phyloP scores from a whole-genome alignment of 2,797 vertebrate genomes.

The Petrocephalus sullivani region DNA sequence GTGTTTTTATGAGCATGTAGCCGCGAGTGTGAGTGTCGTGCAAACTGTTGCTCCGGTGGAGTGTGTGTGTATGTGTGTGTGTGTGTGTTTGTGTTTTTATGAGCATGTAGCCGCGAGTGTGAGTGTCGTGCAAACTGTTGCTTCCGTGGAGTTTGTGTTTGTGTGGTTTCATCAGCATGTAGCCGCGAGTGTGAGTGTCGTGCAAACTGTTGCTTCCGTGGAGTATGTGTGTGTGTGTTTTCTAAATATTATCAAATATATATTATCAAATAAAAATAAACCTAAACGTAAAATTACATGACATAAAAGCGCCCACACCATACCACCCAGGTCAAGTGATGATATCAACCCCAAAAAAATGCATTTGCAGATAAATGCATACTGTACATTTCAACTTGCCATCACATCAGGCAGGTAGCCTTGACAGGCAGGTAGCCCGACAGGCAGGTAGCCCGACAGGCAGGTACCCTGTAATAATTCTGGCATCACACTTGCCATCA shows the following conservation, averaged over 20 bases:
- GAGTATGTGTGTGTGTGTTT: no score
- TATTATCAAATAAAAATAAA: background rate
- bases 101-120: background rate
- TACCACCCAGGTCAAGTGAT: background rate
- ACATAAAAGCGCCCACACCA: background rate
- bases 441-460: no score
- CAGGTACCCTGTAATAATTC: no score
- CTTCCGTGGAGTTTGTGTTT: no score
- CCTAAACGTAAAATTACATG: background rate
- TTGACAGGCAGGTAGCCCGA: no score
- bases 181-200: background rate
- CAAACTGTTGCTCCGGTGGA: background rate
- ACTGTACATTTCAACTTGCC: no score
- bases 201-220: background rate
- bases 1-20: no score
- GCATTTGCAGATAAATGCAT: background rate
- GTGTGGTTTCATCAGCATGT: no score
- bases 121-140: no score
- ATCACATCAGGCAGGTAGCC: no score
- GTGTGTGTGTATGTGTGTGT: no score
- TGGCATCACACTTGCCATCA: no score
- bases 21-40: background rate
- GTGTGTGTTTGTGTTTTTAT: background rate
- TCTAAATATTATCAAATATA: background rate
- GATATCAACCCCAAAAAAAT: background rate